Percentiles rank a stretch among this genome's conserved stretches.
Evolutionary conservation across 2,113 vertebrate species (phyloP).

Genomic region (Tupaia chinensis): DNA sequence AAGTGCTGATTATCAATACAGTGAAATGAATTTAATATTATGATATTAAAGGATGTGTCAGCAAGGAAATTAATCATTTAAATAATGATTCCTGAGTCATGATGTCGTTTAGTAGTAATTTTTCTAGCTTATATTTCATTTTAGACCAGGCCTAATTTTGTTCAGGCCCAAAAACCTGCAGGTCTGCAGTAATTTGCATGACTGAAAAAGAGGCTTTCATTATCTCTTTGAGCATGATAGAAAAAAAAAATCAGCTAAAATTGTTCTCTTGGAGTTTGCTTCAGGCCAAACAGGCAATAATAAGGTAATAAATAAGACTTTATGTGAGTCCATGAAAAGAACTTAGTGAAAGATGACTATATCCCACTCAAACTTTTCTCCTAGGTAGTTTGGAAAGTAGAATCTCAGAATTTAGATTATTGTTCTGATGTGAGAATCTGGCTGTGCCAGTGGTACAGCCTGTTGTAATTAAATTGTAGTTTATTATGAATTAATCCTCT

Average conservation of each 20-base stretch:
- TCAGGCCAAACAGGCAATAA: conserved; percentile 70
- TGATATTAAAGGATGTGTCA: not conserved
- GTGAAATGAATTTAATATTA: not conserved
- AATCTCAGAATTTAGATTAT: conserved; percentile 45
- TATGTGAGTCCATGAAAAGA: conserved; percentile 54
- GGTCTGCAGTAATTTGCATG: conserved; percentile 50
- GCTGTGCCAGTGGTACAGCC: not conserved
- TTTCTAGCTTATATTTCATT: conserved; percentile 27
- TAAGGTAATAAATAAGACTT: conserved; percentile 74
- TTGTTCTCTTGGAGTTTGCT: conserved; percentile 69
- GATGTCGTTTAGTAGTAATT: not conserved
- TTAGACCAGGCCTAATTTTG: conserved; percentile 55
- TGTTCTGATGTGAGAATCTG: not conserved
- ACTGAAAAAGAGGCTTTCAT: conserved; percentile 62
- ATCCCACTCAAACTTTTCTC: conserved; percentile 45
- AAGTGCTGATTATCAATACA: not conserved
- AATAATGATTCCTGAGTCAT: not conserved
- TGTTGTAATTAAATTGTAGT: conserved; percentile 63
- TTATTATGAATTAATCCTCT: conserved; percentile 42
- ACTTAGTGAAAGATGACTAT: conserved; percentile 57
- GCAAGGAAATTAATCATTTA: not conserved
- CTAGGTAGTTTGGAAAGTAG: conserved; percentile 40
- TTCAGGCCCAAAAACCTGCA: conserved; percentile 23
- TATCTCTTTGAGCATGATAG: conserved; percentile 47
- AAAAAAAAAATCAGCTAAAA: conserved; percentile 57